Evolutionary conservation across 53 echinoderm and acorn worm genomes (phyloP).

Genomic region (Stichopus horrens): DNA sequence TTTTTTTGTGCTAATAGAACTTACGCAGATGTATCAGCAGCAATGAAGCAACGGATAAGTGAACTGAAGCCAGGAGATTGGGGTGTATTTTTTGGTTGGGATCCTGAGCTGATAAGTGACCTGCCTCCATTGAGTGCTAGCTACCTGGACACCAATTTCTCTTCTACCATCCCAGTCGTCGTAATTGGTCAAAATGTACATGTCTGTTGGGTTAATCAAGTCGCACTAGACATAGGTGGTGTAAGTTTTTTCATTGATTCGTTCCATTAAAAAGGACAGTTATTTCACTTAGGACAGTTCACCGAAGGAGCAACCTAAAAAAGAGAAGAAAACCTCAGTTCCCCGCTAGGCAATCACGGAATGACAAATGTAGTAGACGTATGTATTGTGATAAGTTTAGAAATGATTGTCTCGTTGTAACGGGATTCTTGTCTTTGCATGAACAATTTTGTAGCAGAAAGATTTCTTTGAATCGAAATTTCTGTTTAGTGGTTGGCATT

Average conservation of each 20-base stretch:
- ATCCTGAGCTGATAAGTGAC: constrained; percentile 60
- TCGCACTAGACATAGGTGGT: constrained; percentile 25
- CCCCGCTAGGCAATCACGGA: too few species aligned
- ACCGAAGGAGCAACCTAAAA: too few species aligned
- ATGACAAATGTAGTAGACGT: too few species aligned
- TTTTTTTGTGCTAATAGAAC: constrained; percentile 4
- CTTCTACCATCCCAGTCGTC: constrained; percentile 48
- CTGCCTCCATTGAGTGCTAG: constrained; percentile 53
- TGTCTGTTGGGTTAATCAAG: constrained; percentile 61
- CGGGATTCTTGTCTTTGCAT: too few species aligned
- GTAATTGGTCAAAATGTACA: constrained; percentile 66
- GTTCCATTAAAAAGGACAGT: too few species aligned
- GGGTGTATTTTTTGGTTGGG: constrained; percentile 69
- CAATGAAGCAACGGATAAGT: constrained; percentile 39
- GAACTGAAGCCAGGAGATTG: constrained; percentile 46
- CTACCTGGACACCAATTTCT: constrained; percentile 58
- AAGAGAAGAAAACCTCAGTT: too few species aligned
- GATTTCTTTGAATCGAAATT: too few species aligned
- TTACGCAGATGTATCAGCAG: constrained; percentile 38
- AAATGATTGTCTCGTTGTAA: too few species aligned
- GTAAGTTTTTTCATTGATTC: not conserved
- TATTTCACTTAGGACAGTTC: too few species aligned
- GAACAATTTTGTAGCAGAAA: too few species aligned
- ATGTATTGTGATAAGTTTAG: too few species aligned
- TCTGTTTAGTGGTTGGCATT: too few species aligned